Conservation (phyloP, 1,140 invertebrate species). For the Eriosoma lanigerum region DNA sequence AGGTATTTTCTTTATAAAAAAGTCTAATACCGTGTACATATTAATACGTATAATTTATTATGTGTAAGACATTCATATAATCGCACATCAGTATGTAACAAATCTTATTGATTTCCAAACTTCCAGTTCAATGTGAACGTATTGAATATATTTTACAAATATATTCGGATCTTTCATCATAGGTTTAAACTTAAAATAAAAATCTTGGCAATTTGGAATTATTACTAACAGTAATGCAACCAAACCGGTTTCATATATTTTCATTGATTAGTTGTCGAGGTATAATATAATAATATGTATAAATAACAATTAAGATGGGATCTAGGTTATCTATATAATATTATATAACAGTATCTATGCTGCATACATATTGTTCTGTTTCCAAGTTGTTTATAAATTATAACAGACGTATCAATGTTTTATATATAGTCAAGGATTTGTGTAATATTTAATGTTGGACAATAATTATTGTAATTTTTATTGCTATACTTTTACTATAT, state of each 20-base stretch:
- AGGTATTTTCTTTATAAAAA: too few relatives aligned
- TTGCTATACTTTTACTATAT: too few relatives aligned
- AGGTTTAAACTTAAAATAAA: neutral
- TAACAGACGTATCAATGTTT: neutral
- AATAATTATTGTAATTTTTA: too few relatives aligned
- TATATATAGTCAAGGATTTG: neutral
- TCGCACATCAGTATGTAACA: neutral
- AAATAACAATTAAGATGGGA: neutral
- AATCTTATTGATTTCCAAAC: too few relatives aligned
- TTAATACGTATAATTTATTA: neutral
- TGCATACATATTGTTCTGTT: neutral
- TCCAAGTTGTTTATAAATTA: neutral
- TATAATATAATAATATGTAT: neutral
- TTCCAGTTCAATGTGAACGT: neutral
- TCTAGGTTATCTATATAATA: slow-evolving; percentile 12
- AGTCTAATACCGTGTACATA: too few relatives aligned
- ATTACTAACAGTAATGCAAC: slow-evolving; percentile 7
- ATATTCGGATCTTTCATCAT: neutral
- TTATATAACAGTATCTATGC: slow-evolving; percentile 28
- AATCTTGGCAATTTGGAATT: slow-evolving; percentile 13
- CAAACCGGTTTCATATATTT: slow-evolving; percentile 30
- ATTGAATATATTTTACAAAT: slow-evolving; percentile 10
- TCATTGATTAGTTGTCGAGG: slow-evolving; percentile 10
- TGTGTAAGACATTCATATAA: neutral
- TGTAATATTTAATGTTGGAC: neutral